Conservation (phyloP, 2,888 invertebrate species). For the Calameuta idolon region DNA sequence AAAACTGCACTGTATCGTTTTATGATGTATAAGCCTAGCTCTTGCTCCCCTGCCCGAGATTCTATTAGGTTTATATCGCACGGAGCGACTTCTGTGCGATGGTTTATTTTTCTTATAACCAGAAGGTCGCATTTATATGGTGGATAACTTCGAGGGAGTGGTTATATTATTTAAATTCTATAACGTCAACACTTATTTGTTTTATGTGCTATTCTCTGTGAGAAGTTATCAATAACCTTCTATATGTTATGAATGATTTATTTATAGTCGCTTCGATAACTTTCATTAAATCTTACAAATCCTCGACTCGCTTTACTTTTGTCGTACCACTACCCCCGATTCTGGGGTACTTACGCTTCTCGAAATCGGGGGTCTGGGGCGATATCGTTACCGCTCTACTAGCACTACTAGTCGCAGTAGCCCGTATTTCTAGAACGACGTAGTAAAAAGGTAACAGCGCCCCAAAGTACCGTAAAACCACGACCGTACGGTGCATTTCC, state of each 20-base stretch:
- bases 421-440: constrained; percentile 57
- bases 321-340: background rate
- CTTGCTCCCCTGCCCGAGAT: constrained; percentile 37
- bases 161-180: background rate
- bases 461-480: constrained; percentile 66
- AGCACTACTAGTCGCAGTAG: constrained; percentile 4
- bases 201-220: background rate
- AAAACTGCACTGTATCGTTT: constrained; percentile 40
- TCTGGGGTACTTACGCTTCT: background rate
- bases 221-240: background rate
- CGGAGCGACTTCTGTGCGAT: constrained; percentile 17
- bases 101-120: background rate
- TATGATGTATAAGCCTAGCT: constrained; percentile 52
- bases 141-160: background rate
- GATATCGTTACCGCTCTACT: background rate
- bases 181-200: background rate
- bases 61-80: constrained; percentile 48
- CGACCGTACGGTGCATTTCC: constrained; percentile 63
- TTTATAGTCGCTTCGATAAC: background rate
- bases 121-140: background rate
- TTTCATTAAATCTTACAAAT: background rate
- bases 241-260: background rate
- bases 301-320: background rate
- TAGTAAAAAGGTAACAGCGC: constrained; percentile 65
- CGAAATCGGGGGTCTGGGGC: background rate